Evolutionary conservation across 2,113 vertebrate genomes (phyloP).

Genomic region (Mus spicilegus): DNA sequence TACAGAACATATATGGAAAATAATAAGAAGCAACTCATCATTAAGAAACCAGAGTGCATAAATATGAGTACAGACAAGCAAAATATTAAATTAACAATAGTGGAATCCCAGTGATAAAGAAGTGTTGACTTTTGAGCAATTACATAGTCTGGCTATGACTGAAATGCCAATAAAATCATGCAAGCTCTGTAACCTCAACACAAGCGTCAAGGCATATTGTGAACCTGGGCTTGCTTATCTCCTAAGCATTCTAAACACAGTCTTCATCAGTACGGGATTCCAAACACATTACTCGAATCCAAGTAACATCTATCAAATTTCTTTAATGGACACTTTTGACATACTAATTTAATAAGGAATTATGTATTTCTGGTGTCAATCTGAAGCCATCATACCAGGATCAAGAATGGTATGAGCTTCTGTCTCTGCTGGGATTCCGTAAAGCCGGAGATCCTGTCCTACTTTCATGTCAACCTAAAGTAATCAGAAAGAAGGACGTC

Average conservation of each 20-base stretch:
- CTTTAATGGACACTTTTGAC: not conserved
- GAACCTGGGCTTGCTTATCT: not conserved
- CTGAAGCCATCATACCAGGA: not conserved
- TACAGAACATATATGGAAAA: not conserved
- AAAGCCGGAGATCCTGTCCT: not conserved
- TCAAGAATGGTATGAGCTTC: not conserved
- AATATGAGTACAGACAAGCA: not conserved
- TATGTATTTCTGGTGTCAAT: not conserved
- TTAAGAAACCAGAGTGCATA: not conserved
- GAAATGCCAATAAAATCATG: not conserved
- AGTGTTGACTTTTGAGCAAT: not conserved
- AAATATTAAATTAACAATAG: no score
- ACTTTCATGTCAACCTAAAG: not conserved
- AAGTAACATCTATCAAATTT: not conserved
- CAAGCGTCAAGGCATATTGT: not conserved
- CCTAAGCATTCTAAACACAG: not conserved
- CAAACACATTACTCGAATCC: not conserved
- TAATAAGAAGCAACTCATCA: not conserved
- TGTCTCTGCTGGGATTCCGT: not conserved
- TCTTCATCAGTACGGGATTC: not conserved
- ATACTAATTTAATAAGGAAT: not conserved
- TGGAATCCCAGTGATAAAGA: not conserved
- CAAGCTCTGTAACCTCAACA: not conserved
- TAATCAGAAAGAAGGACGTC: not conserved
- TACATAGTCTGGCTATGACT: no score